These are phyloP conservation scores for Cosmorhoe ocellata DNA, from an alignment of 2,888 invertebrate genomes.

Conservation along the genomic window DNA sequence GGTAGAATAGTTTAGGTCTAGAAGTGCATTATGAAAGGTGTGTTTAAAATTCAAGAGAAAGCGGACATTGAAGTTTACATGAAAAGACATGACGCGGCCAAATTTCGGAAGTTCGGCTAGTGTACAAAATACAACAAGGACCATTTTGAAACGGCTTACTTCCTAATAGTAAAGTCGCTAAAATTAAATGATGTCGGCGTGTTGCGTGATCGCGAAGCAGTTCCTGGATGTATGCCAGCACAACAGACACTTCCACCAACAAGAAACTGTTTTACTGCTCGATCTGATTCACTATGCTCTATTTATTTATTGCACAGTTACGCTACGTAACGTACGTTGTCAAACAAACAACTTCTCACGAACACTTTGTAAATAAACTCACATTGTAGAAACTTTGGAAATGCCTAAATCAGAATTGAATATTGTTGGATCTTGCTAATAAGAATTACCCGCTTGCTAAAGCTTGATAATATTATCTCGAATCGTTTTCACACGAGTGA, in stretches of 20 bases:
- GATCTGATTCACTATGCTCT: slow-evolving; percentile 47
- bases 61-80: no score
- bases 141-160: no score
- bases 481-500: slow-evolving; percentile 30
- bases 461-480: slow-evolving; percentile 22
- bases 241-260: slow-evolving; percentile 51
- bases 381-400: background rate
- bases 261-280: slow-evolving; percentile 53
- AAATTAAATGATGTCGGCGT: slow-evolving; percentile 57
- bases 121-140: no score
- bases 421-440: slow-evolving; percentile 61
- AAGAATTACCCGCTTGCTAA: no score
- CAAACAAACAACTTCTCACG: slow-evolving; percentile 42
- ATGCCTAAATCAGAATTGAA: slow-evolving; percentile 33
- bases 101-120: no score
- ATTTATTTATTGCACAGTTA: slow-evolving; percentile 43
- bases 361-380: slow-evolving; percentile 4
- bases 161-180: slow-evolving; percentile 46
- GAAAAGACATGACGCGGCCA: no score
- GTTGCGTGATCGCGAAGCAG: slow-evolving; percentile 59
- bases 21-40: no score
- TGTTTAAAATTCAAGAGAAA: no score
- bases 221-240: slow-evolving; percentile 60
- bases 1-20: no score
- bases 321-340: slow-evolving; percentile 43